Evolutionary conservation across 2,888 invertebrate genomes (phyloP).

Genomic region (Hypomecis atomaria): DNA sequence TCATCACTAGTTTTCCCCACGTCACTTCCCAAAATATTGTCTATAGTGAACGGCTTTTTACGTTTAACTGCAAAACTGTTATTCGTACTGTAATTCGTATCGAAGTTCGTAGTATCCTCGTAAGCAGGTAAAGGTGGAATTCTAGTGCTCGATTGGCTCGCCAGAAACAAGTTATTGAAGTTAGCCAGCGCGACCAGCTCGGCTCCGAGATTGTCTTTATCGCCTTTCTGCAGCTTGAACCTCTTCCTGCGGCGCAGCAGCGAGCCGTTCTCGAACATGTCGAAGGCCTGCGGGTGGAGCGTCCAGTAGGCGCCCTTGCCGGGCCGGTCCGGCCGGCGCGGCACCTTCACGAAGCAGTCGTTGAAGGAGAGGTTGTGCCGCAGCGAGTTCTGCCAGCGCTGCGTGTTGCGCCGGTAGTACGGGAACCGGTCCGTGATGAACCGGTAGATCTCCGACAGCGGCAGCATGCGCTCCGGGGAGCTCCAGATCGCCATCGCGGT

Average conservation of each 20-base stretch:
- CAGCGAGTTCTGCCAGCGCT: conserved; percentile 92
- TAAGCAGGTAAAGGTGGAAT: conserved; percentile 53
- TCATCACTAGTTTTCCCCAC: conserved; percentile 59
- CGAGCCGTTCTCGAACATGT: conserved; percentile 97
- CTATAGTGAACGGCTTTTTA: conserved; percentile 92
- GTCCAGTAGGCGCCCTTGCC: conserved; percentile 95
- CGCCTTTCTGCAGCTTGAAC: conserved; percentile 86
- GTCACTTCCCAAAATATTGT: conserved; percentile 92
- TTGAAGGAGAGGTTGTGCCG: conserved; percentile 98
- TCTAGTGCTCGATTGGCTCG: conserved; percentile 54
- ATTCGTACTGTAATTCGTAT: conserved; percentile 36
- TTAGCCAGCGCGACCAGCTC: conserved; percentile 87
- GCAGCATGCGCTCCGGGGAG: conserved; percentile 98
- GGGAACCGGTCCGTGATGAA: conserved; percentile 97
- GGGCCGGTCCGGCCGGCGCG: conserved; percentile 90
- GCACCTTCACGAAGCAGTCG: conserved; percentile 97
- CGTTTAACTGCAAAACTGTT: conserved; percentile 63
- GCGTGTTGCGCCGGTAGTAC: conserved; percentile 94
- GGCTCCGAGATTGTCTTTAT: conserved; percentile 77
- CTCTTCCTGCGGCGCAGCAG: conserved; percentile 91
- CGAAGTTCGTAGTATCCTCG: conserved; percentile 47
- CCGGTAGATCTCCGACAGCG: conserved; percentile 83
- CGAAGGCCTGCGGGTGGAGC: conserved; percentile 91
- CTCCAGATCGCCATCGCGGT: conserved; percentile 96
- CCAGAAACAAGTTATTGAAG: conserved; percentile 86